These are phyloP conservation scores for Brachionus koreanus DNA, from an alignment of 1,140 invertebrate species.

Conservation along the genomic window DNA sequence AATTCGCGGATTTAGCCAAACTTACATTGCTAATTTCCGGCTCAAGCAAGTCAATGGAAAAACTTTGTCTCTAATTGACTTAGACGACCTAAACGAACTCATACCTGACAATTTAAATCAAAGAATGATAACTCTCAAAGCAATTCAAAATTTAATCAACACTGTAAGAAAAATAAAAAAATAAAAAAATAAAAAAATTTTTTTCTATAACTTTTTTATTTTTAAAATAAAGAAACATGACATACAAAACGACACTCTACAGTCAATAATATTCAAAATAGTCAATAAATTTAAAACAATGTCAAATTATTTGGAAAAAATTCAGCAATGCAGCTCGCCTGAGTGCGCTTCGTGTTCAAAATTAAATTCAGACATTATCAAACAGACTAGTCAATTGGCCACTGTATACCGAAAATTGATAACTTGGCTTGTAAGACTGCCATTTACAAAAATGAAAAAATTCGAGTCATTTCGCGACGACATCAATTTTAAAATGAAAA, in stretches of 20 bases:
- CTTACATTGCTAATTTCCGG: not conserved
- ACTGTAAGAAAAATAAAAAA: not conserved
- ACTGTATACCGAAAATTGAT: not conserved
- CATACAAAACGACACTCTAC: constrained; percentile 4
- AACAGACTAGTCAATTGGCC: not conserved
- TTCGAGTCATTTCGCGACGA: constrained; percentile 18
- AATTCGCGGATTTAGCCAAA: not conserved
- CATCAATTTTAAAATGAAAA: constrained; percentile 8
- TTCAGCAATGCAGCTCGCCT: not conserved
- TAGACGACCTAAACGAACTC: not conserved
- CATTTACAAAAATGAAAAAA: constrained; percentile 29
- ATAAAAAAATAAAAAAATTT: not conserved
- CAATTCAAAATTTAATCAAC: constrained; percentile 5
- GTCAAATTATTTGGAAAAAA: constrained; percentile 3
- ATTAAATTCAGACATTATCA: not conserved
- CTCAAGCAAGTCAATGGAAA: not conserved
- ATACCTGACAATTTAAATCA: not conserved
- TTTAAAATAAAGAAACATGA: constrained; percentile 15
- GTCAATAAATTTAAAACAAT: not conserved
- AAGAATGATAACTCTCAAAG: not conserved
- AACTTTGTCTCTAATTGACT: not conserved
- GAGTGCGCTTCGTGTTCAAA: not conserved
- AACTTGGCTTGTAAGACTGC: not conserved
- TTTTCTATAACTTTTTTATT: not conserved
- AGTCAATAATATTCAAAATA: constrained; percentile 4